Evolutionary conservation across 2,888 invertebrate genomes (phyloP).

Genomic region (Notocelia uddmanniana): DNA sequence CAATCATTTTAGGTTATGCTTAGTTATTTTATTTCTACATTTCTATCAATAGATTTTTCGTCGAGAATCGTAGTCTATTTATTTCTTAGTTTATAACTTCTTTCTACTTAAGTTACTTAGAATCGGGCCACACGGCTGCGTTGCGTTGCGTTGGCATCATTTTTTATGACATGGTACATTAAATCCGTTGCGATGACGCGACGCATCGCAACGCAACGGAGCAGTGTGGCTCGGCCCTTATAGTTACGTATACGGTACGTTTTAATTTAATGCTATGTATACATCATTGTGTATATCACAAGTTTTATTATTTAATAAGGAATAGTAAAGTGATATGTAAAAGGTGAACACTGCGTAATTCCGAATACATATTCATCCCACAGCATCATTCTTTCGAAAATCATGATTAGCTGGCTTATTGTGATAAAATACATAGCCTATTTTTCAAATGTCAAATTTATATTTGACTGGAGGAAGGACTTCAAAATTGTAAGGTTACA

Average conservation of each 20-base stretch:
- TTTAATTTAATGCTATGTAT: slow-evolving; percentile 17
- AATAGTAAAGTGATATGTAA: slow-evolving; percentile 9
- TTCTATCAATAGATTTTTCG: slow-evolving; percentile 14
- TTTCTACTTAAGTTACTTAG: slow-evolving; percentile 17
- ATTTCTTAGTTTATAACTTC: slow-evolving; percentile 30
- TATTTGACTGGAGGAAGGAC: too few relatives aligned
- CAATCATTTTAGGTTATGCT: slow-evolving; percentile 28
- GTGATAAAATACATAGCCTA: too few relatives aligned
- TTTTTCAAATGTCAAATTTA: background rate
- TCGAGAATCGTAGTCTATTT: slow-evolving; percentile 36
- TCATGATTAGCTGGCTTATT: too few relatives aligned
- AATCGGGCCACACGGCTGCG: too few relatives aligned
- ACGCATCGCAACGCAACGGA: too few relatives aligned
- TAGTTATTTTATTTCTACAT: slow-evolving; percentile 21
- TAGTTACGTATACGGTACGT: slow-evolving; percentile 9
- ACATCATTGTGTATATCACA: slow-evolving; percentile 12
- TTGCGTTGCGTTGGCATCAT: too few relatives aligned
- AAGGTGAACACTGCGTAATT: background rate
- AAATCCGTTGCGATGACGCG: too few relatives aligned
- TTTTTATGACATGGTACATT: too few relatives aligned
- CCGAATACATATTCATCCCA: background rate
- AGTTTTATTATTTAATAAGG: slow-evolving; percentile 22
- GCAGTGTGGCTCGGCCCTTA: too few relatives aligned
- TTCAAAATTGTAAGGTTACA: too few relatives aligned
- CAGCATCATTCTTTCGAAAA: background rate